A percentile compares a stretch with the other conserved stretches of the same genome.
These are phyloP conservation scores for Meliscaeva auricollis DNA, from an alignment of 2,888 invertebrate genomes.

Conservation along the genomic window DNA sequence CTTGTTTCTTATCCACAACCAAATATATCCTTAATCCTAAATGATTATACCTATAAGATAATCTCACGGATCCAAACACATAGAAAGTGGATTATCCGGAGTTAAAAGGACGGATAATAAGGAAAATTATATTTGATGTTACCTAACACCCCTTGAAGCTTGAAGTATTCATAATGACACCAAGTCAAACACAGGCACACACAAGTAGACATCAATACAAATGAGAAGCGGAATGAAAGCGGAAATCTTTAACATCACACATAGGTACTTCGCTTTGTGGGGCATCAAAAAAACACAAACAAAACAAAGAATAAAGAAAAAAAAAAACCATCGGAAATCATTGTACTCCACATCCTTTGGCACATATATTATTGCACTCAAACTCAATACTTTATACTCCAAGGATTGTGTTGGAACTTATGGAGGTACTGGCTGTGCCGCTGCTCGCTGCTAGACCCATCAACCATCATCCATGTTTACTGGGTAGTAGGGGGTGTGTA, in stretches of 20 bases:
- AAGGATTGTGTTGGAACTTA: not conserved
- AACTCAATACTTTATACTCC: not conserved
- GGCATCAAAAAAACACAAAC: slow-evolving; percentile 2
- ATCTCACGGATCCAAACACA: not conserved
- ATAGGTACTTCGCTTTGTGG: not conserved
- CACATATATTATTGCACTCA: slow-evolving; percentile 19
- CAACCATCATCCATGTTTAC: slow-evolving; percentile 40
- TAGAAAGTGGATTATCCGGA: not conserved
- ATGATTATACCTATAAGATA: not conserved
- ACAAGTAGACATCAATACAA: not conserved
- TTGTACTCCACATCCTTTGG: slow-evolving; percentile 38
- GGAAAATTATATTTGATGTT: slow-evolving; percentile 6
- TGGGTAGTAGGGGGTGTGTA: not conserved
- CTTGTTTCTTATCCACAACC: not conserved
- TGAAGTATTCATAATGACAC: slow-evolving; percentile 1
- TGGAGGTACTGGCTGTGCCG: not conserved
- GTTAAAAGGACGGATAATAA: not conserved
- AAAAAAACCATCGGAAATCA: slow-evolving; percentile 60
- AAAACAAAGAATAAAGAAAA: slow-evolving; percentile 19
- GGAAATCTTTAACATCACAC: slow-evolving; percentile 63
- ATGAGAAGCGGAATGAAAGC: not conserved
- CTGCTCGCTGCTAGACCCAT: not conserved
- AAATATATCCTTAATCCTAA: not conserved
- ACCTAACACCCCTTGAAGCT: slow-evolving; percentile 10
- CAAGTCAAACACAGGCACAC: not conserved